Base-by-base conservation (phyloP, 1,140 invertebrate species). In the Pentalonia nigronervosa region DNA sequence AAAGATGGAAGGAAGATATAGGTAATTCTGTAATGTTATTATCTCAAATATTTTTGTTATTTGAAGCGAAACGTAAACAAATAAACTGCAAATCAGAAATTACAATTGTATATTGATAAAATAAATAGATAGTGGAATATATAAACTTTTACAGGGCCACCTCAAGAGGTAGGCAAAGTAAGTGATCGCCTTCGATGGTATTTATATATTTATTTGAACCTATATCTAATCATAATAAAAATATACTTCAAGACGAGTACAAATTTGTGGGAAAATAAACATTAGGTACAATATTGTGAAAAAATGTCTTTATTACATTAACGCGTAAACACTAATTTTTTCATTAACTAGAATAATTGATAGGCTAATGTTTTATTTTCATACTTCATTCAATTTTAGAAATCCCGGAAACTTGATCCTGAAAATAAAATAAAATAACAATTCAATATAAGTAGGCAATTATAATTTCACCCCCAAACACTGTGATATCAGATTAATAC, bases 361-460 rank as follows among this genome's bases (percentile, higher is more conserved):
- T 25, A 84, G 20, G 30, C 8, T 25, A 0, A 9, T 45, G 30
- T 41, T 41, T 84, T 84, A 25, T 84, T 45, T 47, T 47, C 45
- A 41, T 53, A 34, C n/a, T 88, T 88, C 48, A 50, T 17, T 48
- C 25, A 30, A 20, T 87, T 50, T 88, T 88, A 23, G 14, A 88
- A 21, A 36, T 50, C 34, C 48, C 87, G 7, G 47, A 34, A 88
- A 88, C 48, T 88, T 88, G 87, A 88, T 88, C 87, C 87, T 88
- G n/a, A 88, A 88, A 88, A 50, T 21, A 36, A 34, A 88, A 50
- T 34, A 48, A 34, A 45, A 88, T 30, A 45, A 86, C n/a, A 83
- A 11, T 47, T 30, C 30, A 76, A n/a, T 76, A 76, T 6, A 76
- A 14, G 4, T 76, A 76, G 14, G 17, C 14, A n/a, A 4, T 67